Evolutionary conservation across 2,888 invertebrate species (phyloP).

Genomic region (Heliconius cydno): DNA sequence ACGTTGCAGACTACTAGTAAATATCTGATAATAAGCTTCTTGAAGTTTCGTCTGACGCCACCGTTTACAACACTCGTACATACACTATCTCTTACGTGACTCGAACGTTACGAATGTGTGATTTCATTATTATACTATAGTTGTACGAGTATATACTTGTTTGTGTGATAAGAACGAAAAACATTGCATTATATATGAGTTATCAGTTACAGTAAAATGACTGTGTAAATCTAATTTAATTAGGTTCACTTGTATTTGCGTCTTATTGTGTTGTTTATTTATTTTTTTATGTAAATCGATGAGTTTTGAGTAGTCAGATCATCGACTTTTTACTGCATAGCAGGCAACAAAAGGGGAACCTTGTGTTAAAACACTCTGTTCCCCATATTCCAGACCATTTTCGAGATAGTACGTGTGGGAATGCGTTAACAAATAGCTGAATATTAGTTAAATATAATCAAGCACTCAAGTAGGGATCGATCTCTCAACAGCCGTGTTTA

Average conservation of each 20-base stretch:
- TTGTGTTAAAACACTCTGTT: background rate
- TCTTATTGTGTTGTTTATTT: background rate
- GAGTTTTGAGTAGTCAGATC: background rate
- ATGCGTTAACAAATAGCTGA: background rate
- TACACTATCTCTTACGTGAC: constrained; percentile 47
- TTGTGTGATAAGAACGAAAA: constrained; percentile 45
- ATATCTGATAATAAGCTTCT: constrained; percentile 25
- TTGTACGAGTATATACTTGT: constrained; percentile 30
- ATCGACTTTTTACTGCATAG: background rate
- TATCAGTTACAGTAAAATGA: constrained; percentile 32
- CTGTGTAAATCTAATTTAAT: constrained; percentile 35
- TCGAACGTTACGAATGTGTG: constrained; percentile 43
- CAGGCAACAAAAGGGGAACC: background rate
- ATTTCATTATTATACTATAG: constrained; percentile 40
- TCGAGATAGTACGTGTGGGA: background rate
- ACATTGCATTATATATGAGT: constrained; percentile 45
- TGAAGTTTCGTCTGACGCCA: constrained; percentile 42
- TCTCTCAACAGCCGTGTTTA: too few species aligned
- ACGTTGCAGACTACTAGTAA: background rate
- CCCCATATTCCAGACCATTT: background rate
- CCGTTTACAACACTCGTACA: constrained; percentile 17
- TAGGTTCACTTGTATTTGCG: constrained; percentile 1
- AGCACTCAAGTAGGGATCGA: too few species aligned
- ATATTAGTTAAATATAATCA: background rate
- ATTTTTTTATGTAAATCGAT: constrained; percentile 6